Evolutionary conservation across 2,113 vertebrate genomes (phyloP), one percentile per base, ranked within the genome.

Genomic region (Mormoops blainvillei): DNA sequence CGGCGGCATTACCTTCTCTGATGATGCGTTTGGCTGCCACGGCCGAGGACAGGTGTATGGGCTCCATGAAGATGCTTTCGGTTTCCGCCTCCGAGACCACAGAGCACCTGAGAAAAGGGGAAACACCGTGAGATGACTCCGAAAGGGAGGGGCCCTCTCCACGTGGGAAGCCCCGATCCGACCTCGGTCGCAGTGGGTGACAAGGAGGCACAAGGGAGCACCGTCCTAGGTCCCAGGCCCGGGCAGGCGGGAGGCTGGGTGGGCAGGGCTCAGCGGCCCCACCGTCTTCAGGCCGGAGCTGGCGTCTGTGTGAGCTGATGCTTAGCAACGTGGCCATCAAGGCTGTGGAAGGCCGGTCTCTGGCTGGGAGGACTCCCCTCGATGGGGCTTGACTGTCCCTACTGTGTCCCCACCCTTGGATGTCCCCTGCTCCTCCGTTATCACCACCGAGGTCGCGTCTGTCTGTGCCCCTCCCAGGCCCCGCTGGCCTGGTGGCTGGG

Each of bases 31-130:
- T 99, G 76, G 99, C 99, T 41, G 99, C 99, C 68, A 99, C 96
- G 33, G 99, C 98, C 0, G 99, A 99, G 2, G 99, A 99, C 10
- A 99, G 99, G 95, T 99, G 99, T 90, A 99, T 99, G 83, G 99
- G 99, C 52, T 99, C 99, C 99, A 99, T 99, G 98, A 99, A 99
- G 96, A 99, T 99, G 97, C 99, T 99, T 67, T 99, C 99, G 0
- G 99, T 99, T 0, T 99, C 99, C 0, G 99, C 98, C 0, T 99
- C 99, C 0, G 99, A 99, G 92, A 99, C 96, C 94, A 98, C 5
- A 0, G 99, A 99, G 92, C 98, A 99, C 97, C 99, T 99, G 97
- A 97, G 98, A 88, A 70, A n/a, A 83, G 18, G 61, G 24, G 16
- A 9, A 1, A 10, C 7, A 11, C 2, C 2, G 28, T 63, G 52